These are phyloP conservation scores for Neodon shergylaensis DNA, from an alignment of 2,113 vertebrate genomes.

Conservation along the genomic window DNA sequence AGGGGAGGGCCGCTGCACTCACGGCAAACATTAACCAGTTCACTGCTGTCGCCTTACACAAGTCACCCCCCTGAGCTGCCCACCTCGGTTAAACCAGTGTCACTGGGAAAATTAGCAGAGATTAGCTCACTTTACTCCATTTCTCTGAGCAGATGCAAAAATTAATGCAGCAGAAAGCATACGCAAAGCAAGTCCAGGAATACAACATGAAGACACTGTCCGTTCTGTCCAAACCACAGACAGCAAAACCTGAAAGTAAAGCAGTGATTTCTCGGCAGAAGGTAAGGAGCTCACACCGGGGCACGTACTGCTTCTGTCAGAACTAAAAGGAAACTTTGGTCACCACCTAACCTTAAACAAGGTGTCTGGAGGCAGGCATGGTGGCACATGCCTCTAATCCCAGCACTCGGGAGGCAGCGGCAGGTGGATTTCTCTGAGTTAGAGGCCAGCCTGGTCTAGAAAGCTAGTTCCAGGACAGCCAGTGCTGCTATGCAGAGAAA, in stretches of 20 bases:
- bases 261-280: constrained; percentile 77
- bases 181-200: constrained; percentile 90
- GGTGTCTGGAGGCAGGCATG: neutral
- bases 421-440: neutral
- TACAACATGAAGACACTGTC: constrained; percentile 88
- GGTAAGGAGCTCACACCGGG: constrained; percentile 72
- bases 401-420: neutral
- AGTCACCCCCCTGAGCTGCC: neutral
- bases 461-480: neutral
- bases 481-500: neutral
- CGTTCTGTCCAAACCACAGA: constrained; percentile 74
- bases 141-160: constrained; percentile 89
- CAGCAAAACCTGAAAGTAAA: constrained; percentile 78
- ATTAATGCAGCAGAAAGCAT: constrained; percentile 90
- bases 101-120: neutral
- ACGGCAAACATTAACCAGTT: neutral
- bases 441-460: neutral
- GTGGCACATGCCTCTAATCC: neutral
- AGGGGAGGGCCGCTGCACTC: neutral
- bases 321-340: neutral
- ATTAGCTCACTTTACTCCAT: neutral
- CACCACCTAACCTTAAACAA: neutral
- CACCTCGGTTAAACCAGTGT: neutral
- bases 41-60: neutral
- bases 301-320: neutral